phyloP scores from a whole-genome alignment of 2,888 invertebrate genomes.

The Ommatoiulus sabulosus region DNA sequence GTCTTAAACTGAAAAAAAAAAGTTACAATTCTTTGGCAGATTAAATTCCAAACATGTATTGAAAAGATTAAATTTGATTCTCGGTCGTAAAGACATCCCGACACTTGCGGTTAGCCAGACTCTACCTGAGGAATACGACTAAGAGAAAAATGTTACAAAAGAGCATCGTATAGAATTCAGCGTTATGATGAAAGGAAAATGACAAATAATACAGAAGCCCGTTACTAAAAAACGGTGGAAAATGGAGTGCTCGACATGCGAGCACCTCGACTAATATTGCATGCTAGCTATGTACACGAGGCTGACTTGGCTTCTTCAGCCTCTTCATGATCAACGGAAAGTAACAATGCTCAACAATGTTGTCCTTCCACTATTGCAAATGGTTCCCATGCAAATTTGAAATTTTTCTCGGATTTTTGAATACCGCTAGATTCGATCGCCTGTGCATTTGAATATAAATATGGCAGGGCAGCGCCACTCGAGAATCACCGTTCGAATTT shows the following conservation, averaged over 20 bases:
- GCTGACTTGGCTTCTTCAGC: not conserved
- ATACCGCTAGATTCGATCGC: not conserved
- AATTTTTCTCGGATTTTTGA: not conserved
- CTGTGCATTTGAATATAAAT: not conserved
- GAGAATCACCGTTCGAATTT: not conserved
- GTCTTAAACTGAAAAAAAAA: no score
- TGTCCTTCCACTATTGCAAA: not conserved
- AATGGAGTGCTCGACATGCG: not conserved
- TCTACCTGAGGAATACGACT: constrained; percentile 9
- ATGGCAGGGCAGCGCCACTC: not conserved
- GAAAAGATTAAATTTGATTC: not conserved
- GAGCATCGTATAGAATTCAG: not conserved
- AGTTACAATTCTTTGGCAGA: constrained; percentile 20
- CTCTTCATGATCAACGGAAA: not conserved
- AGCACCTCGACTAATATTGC: not conserved
- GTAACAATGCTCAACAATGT: not conserved
- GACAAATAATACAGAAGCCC: not conserved
- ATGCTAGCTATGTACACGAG: not conserved
- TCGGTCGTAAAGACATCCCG: not conserved
- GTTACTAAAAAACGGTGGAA: not conserved
- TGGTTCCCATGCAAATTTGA: not conserved
- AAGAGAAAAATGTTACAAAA: not conserved
- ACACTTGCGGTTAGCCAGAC: not conserved
- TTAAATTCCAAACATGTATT: not conserved
- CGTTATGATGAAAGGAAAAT: not conserved